Percentiles rank a stretch among this genome's conserved stretches.
phyloP scores from a whole-genome alignment of 2,888 invertebrate species.

The Cataglyphis albicans region DNA sequence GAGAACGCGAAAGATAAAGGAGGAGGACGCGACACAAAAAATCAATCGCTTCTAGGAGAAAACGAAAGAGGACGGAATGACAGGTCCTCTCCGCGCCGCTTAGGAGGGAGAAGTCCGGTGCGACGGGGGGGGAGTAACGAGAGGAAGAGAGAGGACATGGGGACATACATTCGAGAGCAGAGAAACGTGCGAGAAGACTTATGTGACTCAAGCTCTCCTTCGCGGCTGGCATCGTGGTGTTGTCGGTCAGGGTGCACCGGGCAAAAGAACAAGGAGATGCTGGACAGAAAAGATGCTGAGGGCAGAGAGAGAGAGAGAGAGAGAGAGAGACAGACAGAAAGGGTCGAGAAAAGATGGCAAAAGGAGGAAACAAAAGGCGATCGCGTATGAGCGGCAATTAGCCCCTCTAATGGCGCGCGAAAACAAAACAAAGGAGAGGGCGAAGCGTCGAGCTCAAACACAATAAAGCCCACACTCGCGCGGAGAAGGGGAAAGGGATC shows the following conservation, averaged over 20 bases:
- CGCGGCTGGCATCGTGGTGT: slow-evolving; percentile 33
- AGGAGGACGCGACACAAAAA: slow-evolving; percentile 68
- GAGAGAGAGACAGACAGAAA: not conserved
- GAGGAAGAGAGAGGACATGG: slow-evolving; percentile 21
- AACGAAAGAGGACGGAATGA: slow-evolving; percentile 67
- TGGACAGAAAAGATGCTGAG: slow-evolving; percentile 11
- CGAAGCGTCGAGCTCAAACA: slow-evolving; percentile 80
- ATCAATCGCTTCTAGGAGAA: slow-evolving; percentile 71
- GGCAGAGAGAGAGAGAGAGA: not conserved
- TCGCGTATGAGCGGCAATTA: slow-evolving; percentile 85
- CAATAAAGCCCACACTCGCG: slow-evolving; percentile 78
- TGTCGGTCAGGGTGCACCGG: slow-evolving; percentile 35
- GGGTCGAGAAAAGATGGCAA: slow-evolving; percentile 75
- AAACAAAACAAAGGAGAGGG: slow-evolving; percentile 83
- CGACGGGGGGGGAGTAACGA: slow-evolving; percentile 20
- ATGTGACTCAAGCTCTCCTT: slow-evolving; percentile 67
- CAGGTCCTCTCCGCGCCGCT: slow-evolving; percentile 62
- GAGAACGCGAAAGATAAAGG: slow-evolving; percentile 54
- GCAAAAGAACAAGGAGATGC: slow-evolving; percentile 32
- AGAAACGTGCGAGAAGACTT: slow-evolving; percentile 40
- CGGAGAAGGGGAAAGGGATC: slow-evolving; percentile 54
- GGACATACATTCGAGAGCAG: slow-evolving; percentile 47
- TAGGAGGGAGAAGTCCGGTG: slow-evolving; percentile 32
- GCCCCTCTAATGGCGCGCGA: slow-evolving; percentile 84
- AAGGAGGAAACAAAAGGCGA: slow-evolving; percentile 83